Base-by-base conservation (phyloP, 1,140 invertebrate species). In the Musca domestica region DNA sequence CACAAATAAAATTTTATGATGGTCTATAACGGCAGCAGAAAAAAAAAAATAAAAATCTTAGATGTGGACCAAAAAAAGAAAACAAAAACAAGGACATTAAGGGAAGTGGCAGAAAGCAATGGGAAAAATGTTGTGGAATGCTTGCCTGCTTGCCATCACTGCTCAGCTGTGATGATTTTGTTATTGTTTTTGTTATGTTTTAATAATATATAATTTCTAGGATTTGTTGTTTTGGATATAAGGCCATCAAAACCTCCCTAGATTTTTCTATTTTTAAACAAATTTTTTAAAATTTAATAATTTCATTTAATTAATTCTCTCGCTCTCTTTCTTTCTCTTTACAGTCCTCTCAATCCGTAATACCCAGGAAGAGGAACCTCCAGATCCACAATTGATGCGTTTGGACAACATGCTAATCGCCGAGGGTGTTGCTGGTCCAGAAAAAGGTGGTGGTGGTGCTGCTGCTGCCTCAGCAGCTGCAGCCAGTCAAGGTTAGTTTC, bases 331-430 rank as follows among this genome's bases (percentile, higher is more conserved):
- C 64, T 34, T 49, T 64, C n/a, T 51, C 81, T 77, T 85, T 88
- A 14, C 85, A 94, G 96, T 98, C 41, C 85, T 99, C 67, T 98
- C 95, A 72, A 88, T 98, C 75, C 89, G 96, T 73, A 98, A 98
- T 83, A 95, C 94, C 72, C 96, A 98, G 86, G 97, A 99, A 83
- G 97, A 99, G 81, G 97, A 98, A 78, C 95, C 96, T 0, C 96
- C 97, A 79, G 97, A 99, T 86, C 97, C 98, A 0, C 97, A 99
- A 81, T 84, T 99, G 69, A 98, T 99, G 95, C 87, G 98, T 73
- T 84, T 99, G 78, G 98, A 99, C 85, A 99, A 99, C 84, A 99
- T 99, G 98, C 86, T 99, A 78, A 97, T 99, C 73, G 98, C 98
- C 0, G 98, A 99, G 84, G 98, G 98, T 46, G 97, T 99, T 14